A percentile compares a stretch with the other conserved stretches of the same genome.
These are phyloP conservation scores for Hermaeophaga mercurialis DNA, from an alignment of 2,888 invertebrate species.

Conservation along the genomic window DNA sequence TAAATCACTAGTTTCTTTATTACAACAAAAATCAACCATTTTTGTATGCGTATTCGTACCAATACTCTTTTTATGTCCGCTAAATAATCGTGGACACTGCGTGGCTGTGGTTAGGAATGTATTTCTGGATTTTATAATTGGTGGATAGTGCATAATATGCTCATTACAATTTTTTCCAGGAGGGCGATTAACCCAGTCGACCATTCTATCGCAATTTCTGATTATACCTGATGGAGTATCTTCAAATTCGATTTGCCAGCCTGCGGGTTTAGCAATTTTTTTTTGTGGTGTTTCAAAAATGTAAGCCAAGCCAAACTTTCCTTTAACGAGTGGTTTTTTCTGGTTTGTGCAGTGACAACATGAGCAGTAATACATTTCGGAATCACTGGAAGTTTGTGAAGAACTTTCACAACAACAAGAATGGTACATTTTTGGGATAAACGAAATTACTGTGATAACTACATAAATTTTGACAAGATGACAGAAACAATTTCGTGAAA, in stretches of 20 bases:
- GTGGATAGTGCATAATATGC: slow-evolving; percentile 14
- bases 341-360: neutral
- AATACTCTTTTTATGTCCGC: neutral
- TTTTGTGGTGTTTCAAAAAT: slow-evolving; percentile 48
- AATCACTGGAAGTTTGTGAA: neutral
- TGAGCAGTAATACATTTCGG: neutral
- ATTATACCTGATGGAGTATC: slow-evolving; percentile 52
- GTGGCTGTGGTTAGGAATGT: neutral
- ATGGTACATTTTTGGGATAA: slow-evolving; percentile 1
- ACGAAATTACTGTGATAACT: neutral
- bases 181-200: slow-evolving; percentile 51
- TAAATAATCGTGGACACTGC: neutral
- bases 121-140: slow-evolving; percentile 14
- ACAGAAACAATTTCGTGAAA: neutral
- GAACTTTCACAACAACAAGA: neutral
- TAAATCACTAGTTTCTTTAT: no score
- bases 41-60: neutral
- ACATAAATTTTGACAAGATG: neutral
- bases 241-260: slow-evolving; percentile 54
- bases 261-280: slow-evolving; percentile 45
- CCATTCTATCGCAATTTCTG: slow-evolving; percentile 49
- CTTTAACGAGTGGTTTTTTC: slow-evolving; percentile 38
- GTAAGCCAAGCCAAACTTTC: slow-evolving; percentile 54
- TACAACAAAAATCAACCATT: no score
- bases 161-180: slow-evolving; percentile 39